Evolutionary conservation across 2,797 vertebrate species (phyloP).

Genomic region (Enteromius radiatus): DNA sequence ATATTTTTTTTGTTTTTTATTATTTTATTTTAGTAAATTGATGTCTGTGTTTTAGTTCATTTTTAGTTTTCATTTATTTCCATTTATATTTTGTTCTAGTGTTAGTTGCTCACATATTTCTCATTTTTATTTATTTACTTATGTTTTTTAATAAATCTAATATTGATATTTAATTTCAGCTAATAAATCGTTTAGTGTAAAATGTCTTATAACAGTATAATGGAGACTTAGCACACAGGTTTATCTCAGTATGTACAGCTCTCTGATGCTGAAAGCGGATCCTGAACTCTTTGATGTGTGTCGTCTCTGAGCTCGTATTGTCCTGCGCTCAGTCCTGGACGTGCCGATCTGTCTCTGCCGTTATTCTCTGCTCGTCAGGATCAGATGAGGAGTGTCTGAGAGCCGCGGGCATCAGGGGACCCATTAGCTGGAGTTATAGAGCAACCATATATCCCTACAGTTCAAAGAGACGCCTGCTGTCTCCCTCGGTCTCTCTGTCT

Average conservation of each 20-base stretch:
- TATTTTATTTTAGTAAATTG: neutral
- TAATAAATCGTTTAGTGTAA: neutral
- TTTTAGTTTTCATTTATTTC: neutral
- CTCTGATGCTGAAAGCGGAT: neutral
- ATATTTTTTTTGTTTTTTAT: too few species aligned
- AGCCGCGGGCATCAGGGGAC: slow-evolving; percentile 68
- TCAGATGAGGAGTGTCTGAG: slow-evolving; percentile 66
- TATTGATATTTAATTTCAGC: neutral
- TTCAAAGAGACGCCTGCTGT: slow-evolving; percentile 68
- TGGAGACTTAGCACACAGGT: too few species aligned
- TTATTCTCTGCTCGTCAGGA: slow-evolving; percentile 62
- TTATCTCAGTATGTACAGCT: neutral
- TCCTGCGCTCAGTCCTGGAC: slow-evolving; percentile 70
- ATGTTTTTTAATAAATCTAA: neutral
- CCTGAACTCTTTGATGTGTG: slow-evolving; percentile 47
- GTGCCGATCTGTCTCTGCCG: slow-evolving; percentile 69
- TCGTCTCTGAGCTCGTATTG: slow-evolving; percentile 71
- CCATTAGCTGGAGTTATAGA: slow-evolving; percentile 72
- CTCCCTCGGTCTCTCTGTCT: slow-evolving; percentile 20
- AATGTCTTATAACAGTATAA: neutral
- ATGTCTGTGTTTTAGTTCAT: neutral
- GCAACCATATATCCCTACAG: slow-evolving; percentile 67
- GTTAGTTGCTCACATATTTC: neutral
- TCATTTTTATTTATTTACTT: neutral
- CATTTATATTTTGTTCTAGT: neutral